phyloP scores from a whole-genome alignment of 2,797 vertebrate genomes.

The Pantherophis vulpinus region DNA sequence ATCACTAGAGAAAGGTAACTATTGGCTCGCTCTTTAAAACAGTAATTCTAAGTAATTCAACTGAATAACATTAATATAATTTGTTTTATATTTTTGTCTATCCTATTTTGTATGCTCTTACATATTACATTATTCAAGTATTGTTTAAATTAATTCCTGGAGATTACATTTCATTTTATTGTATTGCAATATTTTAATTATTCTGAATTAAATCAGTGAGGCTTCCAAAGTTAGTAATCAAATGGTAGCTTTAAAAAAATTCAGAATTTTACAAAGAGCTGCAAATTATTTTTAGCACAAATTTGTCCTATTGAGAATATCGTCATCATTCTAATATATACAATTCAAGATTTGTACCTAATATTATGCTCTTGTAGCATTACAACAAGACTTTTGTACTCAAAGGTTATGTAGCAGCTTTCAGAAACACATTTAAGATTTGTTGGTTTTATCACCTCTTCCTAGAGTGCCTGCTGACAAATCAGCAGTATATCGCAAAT shows the following conservation, averaged over 20 bases:
- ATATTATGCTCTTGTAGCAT: neutral
- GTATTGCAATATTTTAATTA: slow-evolving; percentile 1
- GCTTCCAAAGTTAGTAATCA: neutral
- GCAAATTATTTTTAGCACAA: neutral
- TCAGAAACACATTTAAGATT: slow-evolving; percentile 61
- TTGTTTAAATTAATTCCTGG: neutral
- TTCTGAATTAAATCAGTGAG: neutral
- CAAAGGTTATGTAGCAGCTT: slow-evolving; percentile 44
- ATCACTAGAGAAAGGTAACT: neutral
- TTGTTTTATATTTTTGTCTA: neutral
- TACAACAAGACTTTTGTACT: slow-evolving; percentile 31
- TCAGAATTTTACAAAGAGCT: neutral
- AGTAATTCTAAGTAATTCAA: neutral
- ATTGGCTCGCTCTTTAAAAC: neutral
- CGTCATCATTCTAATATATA: neutral
- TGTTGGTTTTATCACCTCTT: slow-evolving; percentile 65
- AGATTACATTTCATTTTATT: slow-evolving; percentile 3
- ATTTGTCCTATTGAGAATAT: neutral
- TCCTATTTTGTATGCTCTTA: neutral
- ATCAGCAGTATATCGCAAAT: slow-evolving; percentile 60
- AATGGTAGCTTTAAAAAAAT: neutral
- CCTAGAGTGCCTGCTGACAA: slow-evolving; percentile 65
- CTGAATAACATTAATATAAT: neutral
- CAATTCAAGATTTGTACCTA: slow-evolving; percentile 23
- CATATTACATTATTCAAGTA: neutral